Conservation (phyloP, 2,888 invertebrate genomes). For the Drosophila greeni region DNA sequence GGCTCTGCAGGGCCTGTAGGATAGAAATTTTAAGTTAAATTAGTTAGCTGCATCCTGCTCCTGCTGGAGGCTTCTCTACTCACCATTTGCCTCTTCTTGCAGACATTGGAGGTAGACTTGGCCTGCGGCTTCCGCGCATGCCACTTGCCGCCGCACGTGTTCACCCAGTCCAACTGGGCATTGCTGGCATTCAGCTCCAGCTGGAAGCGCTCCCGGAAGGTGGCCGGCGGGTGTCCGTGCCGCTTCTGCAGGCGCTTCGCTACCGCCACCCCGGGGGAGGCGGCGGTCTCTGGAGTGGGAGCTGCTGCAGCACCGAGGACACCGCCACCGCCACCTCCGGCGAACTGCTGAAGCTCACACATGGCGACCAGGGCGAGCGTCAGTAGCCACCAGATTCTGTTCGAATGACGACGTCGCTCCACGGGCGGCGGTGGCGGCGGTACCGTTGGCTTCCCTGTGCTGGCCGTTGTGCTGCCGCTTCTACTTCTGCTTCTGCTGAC, state of each 20-base stretch:
- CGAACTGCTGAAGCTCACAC: constrained; percentile 49
- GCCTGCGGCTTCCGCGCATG: not conserved
- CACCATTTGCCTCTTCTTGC: constrained; percentile 44
- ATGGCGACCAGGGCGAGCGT: constrained; percentile 54
- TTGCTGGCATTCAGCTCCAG: constrained; percentile 49
- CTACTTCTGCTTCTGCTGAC: constrained; percentile 58
- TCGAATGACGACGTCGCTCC: constrained; percentile 35
- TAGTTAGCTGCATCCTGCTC: not conserved
- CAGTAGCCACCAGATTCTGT: constrained; percentile 40
- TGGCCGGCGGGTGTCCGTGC: constrained; percentile 9
- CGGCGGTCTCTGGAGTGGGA: not conserved
- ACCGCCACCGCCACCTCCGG: constrained; percentile 12
- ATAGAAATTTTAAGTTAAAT: not conserved
- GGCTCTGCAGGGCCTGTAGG: constrained; percentile 13
- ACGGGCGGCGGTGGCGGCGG: constrained; percentile 35
- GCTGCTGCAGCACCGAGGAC: constrained; percentile 18
- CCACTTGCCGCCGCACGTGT: constrained; percentile 66
- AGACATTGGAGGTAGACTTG: not conserved
- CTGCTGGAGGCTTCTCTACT: constrained; percentile 5
- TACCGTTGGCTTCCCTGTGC: constrained; percentile 41
- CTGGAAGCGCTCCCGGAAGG: constrained; percentile 46
- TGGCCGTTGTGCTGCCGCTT: constrained; percentile 71
- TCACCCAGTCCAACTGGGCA: constrained; percentile 60
- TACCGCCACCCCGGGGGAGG: not conserved
- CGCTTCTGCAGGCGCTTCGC: constrained; percentile 50